Base-by-base conservation (phyloP, 2,797 vertebrate genomes). In the Coregonus suidteri region DNA sequence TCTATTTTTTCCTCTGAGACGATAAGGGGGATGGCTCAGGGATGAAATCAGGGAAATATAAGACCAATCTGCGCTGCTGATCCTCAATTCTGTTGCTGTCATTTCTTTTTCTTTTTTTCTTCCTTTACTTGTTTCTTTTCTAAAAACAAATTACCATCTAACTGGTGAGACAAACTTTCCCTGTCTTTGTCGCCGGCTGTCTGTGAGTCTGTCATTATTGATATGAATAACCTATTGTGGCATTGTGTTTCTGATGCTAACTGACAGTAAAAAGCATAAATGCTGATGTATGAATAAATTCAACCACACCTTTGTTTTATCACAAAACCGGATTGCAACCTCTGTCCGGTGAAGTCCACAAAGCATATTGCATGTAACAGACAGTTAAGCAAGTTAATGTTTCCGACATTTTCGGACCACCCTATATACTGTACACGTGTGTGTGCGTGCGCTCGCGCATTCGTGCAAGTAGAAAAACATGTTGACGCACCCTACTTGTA, bases 261-360 rank as follows among this genome's bases (percentile, higher is more conserved):
- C 41, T 89, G 91, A 90, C 90, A 86, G 87, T 90, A 88, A 91
- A 90, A 90, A 85, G 86, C 86, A 88, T 89, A 76, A 89, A 87
- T 75, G 82, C 69, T 62, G 66, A 64, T 76, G 81, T 67, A 15
- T 34, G 34, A 30, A 47, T 47, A 47, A 11, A 11, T 11, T 47
- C 9, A 11, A 47, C 41, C 41, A 47, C 41, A 47, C 41, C 9
- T 47, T 47, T 47, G 41, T 47, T 47, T 47, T 3, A 47, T 11
- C 41, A 47, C 41, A 9, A 47, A 47, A 47, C 9, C 41, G 2
- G 9, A 47, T 47, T 11, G 41, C 41, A 47, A 11, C 37, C 37
- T 41, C 7, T 47, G 9, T 47, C 41, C 41, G 9, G 41, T 47
- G 41, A 47, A 47, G 41, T 47, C 41, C 41, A 47, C 7, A 7